Conservation (phyloP, 2,113 vertebrate species). For the Actinemys pallida region DNA sequence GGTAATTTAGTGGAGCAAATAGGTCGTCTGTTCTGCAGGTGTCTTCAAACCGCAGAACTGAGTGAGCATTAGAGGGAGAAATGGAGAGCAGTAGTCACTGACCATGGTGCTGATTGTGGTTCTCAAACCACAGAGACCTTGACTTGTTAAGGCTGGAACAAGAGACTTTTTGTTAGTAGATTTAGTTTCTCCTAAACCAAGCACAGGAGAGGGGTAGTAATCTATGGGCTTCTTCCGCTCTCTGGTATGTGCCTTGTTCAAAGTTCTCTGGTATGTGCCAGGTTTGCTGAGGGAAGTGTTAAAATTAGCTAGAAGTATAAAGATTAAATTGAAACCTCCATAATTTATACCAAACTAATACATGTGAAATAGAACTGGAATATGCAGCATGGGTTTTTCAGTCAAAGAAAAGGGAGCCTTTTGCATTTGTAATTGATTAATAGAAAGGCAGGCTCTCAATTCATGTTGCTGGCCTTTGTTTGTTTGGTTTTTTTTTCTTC, state of each 20-base stretch:
- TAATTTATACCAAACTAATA: background rate
- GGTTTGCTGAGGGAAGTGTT: background rate
- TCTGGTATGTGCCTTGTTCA: background rate
- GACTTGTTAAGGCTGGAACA: background rate
- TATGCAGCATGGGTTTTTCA: fast-evolving
- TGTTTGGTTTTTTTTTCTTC: too few species aligned
- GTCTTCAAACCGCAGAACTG: background rate
- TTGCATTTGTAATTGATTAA: fast-evolving
- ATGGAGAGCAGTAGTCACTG: background rate
- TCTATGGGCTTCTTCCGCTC: background rate
- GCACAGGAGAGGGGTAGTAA: too few species aligned
- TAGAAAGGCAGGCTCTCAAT: background rate
- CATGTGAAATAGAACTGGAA: background rate
- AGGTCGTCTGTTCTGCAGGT: background rate
- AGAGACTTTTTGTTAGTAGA: background rate
- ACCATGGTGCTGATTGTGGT: background rate
- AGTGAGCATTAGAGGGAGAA: background rate
- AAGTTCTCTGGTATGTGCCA: background rate
- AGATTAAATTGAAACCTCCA: background rate
- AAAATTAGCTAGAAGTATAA: background rate
- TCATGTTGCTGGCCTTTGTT: too few species aligned
- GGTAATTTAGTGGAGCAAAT: background rate
- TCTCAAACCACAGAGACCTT: background rate
- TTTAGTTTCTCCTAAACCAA: background rate
- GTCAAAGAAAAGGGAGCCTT: background rate